A percentile compares a stretch with the other conserved stretches of the same genome.
phyloP scores from a whole-genome alignment of 1,140 invertebrate species.

The Drosophila lacertosa region DNA sequence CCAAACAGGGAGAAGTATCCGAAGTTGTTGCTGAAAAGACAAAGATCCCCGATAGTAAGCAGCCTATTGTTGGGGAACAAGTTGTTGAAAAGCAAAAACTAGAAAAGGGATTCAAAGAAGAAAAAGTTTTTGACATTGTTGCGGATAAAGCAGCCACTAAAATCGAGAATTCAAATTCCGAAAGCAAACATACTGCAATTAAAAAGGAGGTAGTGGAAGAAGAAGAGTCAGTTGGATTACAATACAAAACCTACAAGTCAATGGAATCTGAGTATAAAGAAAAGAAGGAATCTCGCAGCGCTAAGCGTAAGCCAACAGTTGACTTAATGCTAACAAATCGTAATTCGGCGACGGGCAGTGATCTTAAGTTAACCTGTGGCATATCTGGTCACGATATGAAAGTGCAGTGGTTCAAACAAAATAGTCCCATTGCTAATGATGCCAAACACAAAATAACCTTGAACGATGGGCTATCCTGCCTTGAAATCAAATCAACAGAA shows the following conservation, averaged over 20 bases:
- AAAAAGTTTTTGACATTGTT: slow-evolving; percentile 22
- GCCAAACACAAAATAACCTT: slow-evolving; percentile 77
- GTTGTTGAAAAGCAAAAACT: no score
- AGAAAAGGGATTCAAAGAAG: no score
- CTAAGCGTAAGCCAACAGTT: slow-evolving; percentile 90
- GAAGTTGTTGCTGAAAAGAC: slow-evolving; percentile 27
- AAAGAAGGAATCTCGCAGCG: slow-evolving; percentile 71
- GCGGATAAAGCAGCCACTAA: neutral
- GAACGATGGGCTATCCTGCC: slow-evolving; percentile 87
- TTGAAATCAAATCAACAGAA: slow-evolving; percentile 85
- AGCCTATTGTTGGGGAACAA: no score
- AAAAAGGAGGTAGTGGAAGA: slow-evolving; percentile 10
- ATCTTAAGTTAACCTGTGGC: slow-evolving; percentile 92
- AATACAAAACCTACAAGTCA: slow-evolving; percentile 39
- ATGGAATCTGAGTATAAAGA: slow-evolving; percentile 71
- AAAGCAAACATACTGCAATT: neutral
- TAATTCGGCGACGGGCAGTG: slow-evolving; percentile 89
- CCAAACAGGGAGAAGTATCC: slow-evolving; percentile 37
- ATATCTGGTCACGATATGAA: slow-evolving; percentile 91
- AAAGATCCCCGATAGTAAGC: slow-evolving; percentile 10
- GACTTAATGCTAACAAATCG: slow-evolving; percentile 91
- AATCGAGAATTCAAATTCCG: no score
- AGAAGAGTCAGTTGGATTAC: slow-evolving; percentile 32
- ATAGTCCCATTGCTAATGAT: slow-evolving; percentile 82
- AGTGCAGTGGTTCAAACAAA: slow-evolving; percentile 93